Evolutionary conservation across 2,888 invertebrate species (phyloP), one percentile per base, ranked within the genome.

Genomic region (Siphlonurus alternatus): DNA sequence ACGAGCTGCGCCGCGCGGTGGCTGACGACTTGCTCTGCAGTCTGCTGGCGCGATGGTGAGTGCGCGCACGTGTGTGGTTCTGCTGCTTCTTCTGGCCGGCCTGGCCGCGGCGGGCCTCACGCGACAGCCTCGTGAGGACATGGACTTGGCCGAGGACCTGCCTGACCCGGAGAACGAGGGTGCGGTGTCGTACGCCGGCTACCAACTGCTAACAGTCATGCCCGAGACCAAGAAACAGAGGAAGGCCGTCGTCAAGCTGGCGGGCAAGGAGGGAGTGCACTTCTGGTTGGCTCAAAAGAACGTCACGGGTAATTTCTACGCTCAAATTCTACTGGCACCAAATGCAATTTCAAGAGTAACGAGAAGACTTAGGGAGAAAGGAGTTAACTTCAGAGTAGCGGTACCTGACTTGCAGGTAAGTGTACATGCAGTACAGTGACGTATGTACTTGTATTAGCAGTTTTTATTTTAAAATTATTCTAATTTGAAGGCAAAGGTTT

Each of bases 271-370:
- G 5, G 79, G 78, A 23, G 71, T 83, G 63, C 81, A 82, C 68
- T 84, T 85, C 76, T 81, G 84, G 74, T 82, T 83, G 0, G 74
- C 77, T 60, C 74, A 77, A 56, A 79, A 56, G 20, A 56, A 56
- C n/a, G 56, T 20, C 5, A 56, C 56, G 7, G 56, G 56, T 5
- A 5, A 56, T 10, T 56, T 56, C n/a, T 78, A 84, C 2, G 83
- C 85, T 0, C 90, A 91, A 71, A 76, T 91, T 2, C 79, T 90
- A 61, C 82, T 89, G 15, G 83, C 89, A 0, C 87, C 88, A 1
- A 81, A 82, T 66, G 77, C 86, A 64, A 74, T 84, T 1, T 72
- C 71, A 2, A 81, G 83, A 63, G 76, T 85, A 1, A 82, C 81
- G 70, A 79, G 80, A 53, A 81, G 80, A 70, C 75, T 89, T 2